Evolutionary conservation across 2,797 vertebrate genomes (phyloP).

Genomic region (Anniella stebbinsi): DNA sequence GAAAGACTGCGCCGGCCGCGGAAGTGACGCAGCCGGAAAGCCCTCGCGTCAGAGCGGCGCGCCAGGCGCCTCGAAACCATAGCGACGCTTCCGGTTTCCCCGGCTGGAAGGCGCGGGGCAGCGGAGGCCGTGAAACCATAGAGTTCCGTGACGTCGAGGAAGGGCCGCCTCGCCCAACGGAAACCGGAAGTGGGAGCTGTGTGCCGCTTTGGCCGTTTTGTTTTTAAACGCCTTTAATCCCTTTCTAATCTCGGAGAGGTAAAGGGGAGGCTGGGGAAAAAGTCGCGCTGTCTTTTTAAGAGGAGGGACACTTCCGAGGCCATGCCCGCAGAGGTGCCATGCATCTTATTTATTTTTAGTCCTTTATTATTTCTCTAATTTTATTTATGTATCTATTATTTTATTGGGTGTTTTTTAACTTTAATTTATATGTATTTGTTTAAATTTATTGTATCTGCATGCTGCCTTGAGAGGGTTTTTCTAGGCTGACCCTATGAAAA

Average conservation of each 20-base stretch:
- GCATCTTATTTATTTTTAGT: too few species aligned
- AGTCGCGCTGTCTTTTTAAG: background rate
- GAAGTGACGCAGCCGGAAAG: background rate
- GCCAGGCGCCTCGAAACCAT: background rate
- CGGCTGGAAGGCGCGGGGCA: background rate
- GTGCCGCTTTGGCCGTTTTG: background rate
- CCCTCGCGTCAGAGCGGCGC: accelerated
- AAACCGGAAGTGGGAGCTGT: background rate
- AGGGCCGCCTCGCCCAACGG: background rate
- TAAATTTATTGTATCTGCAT: too few species aligned
- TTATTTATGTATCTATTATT: too few species aligned
- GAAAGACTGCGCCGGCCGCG: background rate
- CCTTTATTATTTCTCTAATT: too few species aligned
- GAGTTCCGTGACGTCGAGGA: too few species aligned
- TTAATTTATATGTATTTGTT: too few species aligned
- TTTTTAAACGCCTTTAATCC: too few species aligned
- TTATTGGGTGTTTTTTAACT: background rate
- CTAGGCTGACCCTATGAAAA: too few species aligned
- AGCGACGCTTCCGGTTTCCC: background rate
- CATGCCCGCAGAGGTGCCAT: background rate
- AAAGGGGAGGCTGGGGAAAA: background rate
- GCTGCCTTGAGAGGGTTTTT: too few species aligned
- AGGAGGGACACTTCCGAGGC: background rate
- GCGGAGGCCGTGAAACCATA: too few species aligned
- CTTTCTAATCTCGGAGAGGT: too few species aligned